Base-by-base conservation (phyloP, 2,113 vertebrate species). In the Leuciscus idus region DNA sequence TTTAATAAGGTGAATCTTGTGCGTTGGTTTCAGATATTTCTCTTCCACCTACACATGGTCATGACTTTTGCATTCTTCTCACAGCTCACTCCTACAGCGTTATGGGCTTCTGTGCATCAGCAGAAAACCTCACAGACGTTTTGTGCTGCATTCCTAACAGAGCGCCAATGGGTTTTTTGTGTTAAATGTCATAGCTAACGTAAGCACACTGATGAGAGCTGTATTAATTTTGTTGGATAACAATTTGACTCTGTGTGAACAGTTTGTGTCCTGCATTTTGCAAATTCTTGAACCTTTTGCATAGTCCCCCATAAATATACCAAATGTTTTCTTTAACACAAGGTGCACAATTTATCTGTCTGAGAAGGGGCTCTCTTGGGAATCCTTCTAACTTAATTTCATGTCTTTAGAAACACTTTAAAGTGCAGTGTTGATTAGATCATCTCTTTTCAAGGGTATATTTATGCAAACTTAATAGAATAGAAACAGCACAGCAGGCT, bases 281-380 rank as follows among this genome's bases (percentile, higher is more conserved):
- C 61, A 88, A 89, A 91, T 84, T 90, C 81, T 90, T 92, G 90
- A 52, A 91, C 43, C 78, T 81, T 64, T 73, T 59, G 33, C 57
- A 61, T 43, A 57, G 83, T 81, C 83, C 61, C 23, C 61, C 72
- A 87, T 77, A 61, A 59, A 77, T 76, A 82, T 66, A 82, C 68
- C 66, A 85, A 66, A 78, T 82, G 30, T 79, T 59, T 89, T 87
- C 73, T 81, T 7, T 77, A 59, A 74, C n/a, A 64, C 39, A 84
- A 73, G 82, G 75, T 74, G 26, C 77, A 80, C 52, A 12, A 30
- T 68, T 68, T 12, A 12, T 57, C 33, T 70, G 57, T 4, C n/a
- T 55, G 12, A 13, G 12, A 36, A 57, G 30, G 48, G 59, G 12
- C 9, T 66, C 17, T 52, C 62, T 23, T 39, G 28, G 46, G 52